Evolutionary conservation across 2,113 vertebrate species (phyloP).

Genomic region (Carlito syrichta): DNA sequence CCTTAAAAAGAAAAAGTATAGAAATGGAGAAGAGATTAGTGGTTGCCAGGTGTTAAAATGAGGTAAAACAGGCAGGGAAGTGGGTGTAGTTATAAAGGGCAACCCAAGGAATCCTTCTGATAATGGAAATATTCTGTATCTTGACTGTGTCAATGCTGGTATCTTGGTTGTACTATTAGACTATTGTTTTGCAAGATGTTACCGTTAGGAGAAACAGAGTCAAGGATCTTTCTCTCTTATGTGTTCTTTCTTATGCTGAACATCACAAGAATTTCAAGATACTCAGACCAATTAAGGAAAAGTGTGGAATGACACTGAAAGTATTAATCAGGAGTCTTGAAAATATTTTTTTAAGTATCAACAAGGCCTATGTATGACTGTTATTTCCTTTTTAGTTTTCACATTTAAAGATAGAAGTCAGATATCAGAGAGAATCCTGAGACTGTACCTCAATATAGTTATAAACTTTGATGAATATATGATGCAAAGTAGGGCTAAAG

Average conservation of each 20-base stretch:
- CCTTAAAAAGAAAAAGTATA: not conserved
- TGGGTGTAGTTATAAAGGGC: not conserved
- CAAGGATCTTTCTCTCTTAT: not conserved
- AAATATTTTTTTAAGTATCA: not conserved
- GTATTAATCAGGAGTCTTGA: not conserved
- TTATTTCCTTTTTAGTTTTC: not conserved
- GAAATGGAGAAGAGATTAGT: not conserved
- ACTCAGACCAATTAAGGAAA: not conserved
- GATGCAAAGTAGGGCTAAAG: not conserved
- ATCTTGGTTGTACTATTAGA: not conserved
- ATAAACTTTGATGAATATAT: not conserved
- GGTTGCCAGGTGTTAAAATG: not conserved
- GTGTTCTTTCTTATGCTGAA: constrained; percentile 8
- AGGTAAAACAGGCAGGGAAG: not conserved
- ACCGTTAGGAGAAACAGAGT: not conserved
- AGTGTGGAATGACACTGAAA: not conserved
- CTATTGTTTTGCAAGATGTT: not conserved
- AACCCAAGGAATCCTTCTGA: not conserved
- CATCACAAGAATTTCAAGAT: not conserved
- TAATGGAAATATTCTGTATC: not conserved
- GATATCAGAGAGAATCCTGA: not conserved
- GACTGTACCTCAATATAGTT: not conserved
- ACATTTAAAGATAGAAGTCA: not conserved
- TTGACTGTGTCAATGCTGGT: not conserved
- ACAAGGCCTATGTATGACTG: not conserved